Conservation (phyloP, 2,797 vertebrate species). For the Parauchenoglanis ngamensis region DNA sequence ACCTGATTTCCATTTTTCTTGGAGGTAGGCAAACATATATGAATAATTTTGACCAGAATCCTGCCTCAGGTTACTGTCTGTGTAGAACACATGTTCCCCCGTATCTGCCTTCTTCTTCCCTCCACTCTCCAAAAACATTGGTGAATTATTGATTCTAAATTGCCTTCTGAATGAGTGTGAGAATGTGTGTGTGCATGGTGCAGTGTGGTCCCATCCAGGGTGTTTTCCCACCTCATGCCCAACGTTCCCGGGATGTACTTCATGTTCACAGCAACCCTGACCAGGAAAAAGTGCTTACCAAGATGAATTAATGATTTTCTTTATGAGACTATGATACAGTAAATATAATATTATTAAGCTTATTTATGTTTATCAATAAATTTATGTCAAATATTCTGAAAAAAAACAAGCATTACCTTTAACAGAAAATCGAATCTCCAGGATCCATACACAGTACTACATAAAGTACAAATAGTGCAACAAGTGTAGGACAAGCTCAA, state of each 20-base stretch:
- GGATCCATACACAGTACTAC: neutral
- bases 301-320: neutral
- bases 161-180: neutral
- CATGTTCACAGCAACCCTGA: neutral
- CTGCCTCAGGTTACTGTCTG: neutral
- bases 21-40: neutral
- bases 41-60: neutral
- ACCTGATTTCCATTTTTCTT: neutral
- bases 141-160: neutral
- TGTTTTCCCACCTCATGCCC: neutral
- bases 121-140: neutral
- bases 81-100: neutral
- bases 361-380: neutral
- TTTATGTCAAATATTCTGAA: neutral
- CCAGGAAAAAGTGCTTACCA: neutral
- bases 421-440: neutral
- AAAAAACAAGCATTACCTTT: neutral
- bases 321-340: neutral
- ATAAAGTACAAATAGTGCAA: neutral
- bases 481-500: slow-evolving; percentile 11
- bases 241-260: neutral
- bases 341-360: neutral
- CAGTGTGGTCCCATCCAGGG: neutral
- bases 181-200: neutral
- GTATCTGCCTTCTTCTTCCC: neutral